Conservation (phyloP, 2,888 invertebrate genomes). For the Lasius fuliginosus region DNA sequence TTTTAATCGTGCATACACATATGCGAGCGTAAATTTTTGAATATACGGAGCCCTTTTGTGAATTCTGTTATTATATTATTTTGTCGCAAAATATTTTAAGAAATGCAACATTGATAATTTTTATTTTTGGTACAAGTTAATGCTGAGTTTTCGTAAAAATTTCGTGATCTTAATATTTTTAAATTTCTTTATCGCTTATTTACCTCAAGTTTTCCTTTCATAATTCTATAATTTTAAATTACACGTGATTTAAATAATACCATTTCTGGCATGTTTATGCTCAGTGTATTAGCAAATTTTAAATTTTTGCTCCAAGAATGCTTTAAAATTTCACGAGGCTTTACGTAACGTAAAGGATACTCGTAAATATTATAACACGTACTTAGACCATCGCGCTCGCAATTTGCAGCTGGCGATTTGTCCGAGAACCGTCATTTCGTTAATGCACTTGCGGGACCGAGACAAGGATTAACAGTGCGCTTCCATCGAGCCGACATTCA, state of each 20-base stretch:
- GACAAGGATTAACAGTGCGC: slow-evolving; percentile 58
- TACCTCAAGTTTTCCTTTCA: background rate
- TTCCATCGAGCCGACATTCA: slow-evolving; percentile 37
- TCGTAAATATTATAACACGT: background rate
- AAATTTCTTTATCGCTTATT: background rate
- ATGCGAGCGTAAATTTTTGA: background rate
- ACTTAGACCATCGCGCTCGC: slow-evolving; percentile 7
- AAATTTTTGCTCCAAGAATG: background rate
- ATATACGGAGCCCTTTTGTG: background rate
- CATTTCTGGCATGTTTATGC: background rate
- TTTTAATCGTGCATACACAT: background rate
- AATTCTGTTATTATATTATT: background rate
- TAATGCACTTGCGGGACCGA: background rate
- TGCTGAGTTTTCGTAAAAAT: background rate
- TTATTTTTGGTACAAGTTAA: background rate
- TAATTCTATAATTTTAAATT: background rate
- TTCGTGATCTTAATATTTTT: background rate
- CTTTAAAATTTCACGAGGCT: background rate
- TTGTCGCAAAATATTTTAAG: background rate
- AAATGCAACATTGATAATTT: background rate
- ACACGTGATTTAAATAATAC: background rate
- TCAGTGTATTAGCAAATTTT: background rate
- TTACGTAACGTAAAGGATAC: background rate
- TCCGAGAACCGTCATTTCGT: slow-evolving; percentile 48
- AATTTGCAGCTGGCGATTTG: slow-evolving; percentile 26